phyloP scores from a whole-genome alignment of 2,888 invertebrate species.

The Abrostola triplasia region DNA sequence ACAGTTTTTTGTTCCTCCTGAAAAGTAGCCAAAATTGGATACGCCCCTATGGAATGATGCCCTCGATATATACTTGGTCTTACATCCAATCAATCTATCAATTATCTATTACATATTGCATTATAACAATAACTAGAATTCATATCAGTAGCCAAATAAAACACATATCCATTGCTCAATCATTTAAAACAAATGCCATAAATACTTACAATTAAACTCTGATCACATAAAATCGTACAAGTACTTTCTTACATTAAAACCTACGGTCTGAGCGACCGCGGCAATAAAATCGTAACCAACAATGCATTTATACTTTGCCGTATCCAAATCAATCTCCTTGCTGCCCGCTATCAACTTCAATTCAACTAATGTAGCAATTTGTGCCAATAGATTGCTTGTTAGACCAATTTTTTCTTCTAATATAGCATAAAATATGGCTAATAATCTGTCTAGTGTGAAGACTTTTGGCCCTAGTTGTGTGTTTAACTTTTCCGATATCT shows the following conservation, averaged over 20 bases:
- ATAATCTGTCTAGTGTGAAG: constrained; percentile 93
- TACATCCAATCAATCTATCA: too few species aligned
- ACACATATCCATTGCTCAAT: background rate
- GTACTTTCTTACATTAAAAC: constrained; percentile 93
- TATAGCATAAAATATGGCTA: constrained; percentile 97
- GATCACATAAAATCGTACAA: constrained; percentile 90
- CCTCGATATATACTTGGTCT: too few species aligned
- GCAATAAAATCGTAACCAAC: constrained; percentile 94
- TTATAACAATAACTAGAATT: background rate
- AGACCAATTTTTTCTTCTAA: constrained; percentile 94
- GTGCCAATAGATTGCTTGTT: constrained; percentile 95
- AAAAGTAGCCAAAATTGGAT: too few species aligned
- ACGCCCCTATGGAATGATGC: too few species aligned
- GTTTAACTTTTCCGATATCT: constrained; percentile 86
- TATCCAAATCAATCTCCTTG: constrained; percentile 92
- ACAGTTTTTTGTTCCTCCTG: too few species aligned
- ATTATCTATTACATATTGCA: too few species aligned
- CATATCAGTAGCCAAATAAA: background rate
- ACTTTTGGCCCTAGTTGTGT: constrained; percentile 94
- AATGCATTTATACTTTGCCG: constrained; percentile 95
- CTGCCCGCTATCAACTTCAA: constrained; percentile 92
- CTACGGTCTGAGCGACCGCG: constrained; percentile 92
- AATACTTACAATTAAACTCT: constrained; percentile 33
- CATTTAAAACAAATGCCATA: constrained; percentile 21
- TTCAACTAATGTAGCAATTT: constrained; percentile 95